Conservation (phyloP, 2,888 invertebrate species). For the Protonemura montana region DNA sequence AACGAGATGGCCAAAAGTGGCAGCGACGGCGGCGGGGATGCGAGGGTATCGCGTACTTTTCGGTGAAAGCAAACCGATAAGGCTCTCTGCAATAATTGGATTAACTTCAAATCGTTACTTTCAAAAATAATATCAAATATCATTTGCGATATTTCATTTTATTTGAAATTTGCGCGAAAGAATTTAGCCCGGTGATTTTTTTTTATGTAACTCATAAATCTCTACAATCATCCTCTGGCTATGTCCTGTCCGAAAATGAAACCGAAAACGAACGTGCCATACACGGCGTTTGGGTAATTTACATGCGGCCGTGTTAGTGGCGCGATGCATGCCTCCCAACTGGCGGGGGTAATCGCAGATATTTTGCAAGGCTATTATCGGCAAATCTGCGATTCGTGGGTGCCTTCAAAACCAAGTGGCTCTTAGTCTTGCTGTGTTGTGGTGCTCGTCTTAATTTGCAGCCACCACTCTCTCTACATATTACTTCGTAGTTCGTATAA, state of each 20-base stretch:
- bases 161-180: not conserved
- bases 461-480: not conserved
- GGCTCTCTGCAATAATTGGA: conserved; percentile 1
- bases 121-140: not conserved
- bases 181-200: not conserved
- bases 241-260: not conserved
- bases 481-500: not conserved
- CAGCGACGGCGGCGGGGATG: not conserved
- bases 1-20: conserved; percentile 33
- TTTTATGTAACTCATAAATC: not conserved
- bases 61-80: conserved; percentile 35
- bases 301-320: not conserved
- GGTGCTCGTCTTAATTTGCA: not conserved
- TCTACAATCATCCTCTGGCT: not conserved
- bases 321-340: not conserved
- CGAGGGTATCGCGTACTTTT: not conserved
- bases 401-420: not conserved
- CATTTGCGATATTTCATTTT: not conserved
- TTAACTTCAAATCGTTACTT: conserved; percentile 27
- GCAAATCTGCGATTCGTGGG: not conserved
- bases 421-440: too few relatives aligned
- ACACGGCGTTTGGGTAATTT: not conserved
- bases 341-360: not conserved
- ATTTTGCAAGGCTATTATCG: not conserved
- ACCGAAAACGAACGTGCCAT: not conserved